These are phyloP conservation scores for Etheostoma nigrum DNA, from an alignment of 2,797 vertebrate species.

Conservation along the genomic window DNA sequence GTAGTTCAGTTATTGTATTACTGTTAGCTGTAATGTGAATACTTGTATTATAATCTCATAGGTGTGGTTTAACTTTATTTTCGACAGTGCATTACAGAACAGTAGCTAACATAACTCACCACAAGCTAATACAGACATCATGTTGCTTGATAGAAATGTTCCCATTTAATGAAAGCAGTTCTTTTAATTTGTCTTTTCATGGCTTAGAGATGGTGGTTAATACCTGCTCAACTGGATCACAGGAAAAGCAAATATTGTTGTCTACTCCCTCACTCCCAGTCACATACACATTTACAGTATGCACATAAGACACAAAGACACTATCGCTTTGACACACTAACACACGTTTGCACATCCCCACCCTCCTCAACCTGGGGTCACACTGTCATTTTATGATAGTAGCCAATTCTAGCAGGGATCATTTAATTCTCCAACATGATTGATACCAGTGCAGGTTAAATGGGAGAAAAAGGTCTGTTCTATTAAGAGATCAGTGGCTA, in stretches of 20 bases:
- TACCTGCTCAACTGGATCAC: constrained; percentile 96
- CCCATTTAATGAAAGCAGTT: constrained; percentile 92
- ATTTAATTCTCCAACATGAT: constrained; percentile 98
- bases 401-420: constrained; percentile 96
- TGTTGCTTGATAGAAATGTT: constrained; percentile 91
- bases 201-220: constrained; percentile 95
- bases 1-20: constrained; percentile 2
- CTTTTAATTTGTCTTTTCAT: constrained; percentile 96
- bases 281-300: constrained; percentile 24
- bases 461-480: constrained; percentile 94
- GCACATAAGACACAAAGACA: constrained; percentile 30
- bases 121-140: constrained; percentile 90
- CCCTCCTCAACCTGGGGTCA: constrained; percentile 89
- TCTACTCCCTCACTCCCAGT: constrained; percentile 52
- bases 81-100: constrained; percentile 87
- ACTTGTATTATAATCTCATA: constrained; percentile 15
- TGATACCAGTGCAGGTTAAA: constrained; percentile 94
- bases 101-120: constrained; percentile 87
- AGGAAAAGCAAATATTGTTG: constrained; percentile 91
- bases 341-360: constrained; percentile 41
- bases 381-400: constrained; percentile 96
- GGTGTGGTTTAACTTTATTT: constrained; percentile 87
- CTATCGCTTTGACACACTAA: constrained; percentile 56
- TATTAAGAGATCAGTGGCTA: constrained; percentile 96
- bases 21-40: constrained; percentile 24